Conservation (phyloP, 2,888 invertebrate genomes). For the Paralinhomoeus sp. region DNA sequence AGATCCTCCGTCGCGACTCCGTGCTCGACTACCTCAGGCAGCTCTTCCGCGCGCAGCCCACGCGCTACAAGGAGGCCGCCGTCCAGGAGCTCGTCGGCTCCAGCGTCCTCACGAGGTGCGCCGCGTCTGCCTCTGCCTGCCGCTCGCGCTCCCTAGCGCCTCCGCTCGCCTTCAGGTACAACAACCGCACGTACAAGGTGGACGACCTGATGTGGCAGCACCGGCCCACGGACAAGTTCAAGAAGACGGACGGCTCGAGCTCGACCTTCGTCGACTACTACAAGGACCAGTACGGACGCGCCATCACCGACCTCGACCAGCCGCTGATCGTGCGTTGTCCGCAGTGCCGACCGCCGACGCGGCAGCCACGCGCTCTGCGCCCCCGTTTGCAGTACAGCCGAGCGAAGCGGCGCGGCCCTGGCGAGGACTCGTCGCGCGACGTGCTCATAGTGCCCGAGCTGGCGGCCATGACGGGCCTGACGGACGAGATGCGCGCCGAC, state of each 20-base stretch:
- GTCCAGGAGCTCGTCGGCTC: background rate
- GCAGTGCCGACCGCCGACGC: no score
- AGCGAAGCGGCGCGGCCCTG: constrained; percentile 13
- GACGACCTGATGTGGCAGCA: constrained; percentile 58
- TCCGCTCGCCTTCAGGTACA: constrained; percentile 49
- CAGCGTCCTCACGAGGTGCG: background rate
- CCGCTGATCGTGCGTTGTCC: constrained; percentile 24
- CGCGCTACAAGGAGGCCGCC: background rate
- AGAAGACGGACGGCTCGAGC: constrained; percentile 15
- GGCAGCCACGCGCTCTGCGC: no score
- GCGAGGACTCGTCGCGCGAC: constrained; percentile 11
- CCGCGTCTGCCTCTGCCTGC: background rate
- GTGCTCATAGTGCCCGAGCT: constrained; percentile 57
- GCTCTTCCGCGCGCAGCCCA: no score
- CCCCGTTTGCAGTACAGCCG: constrained; percentile 10
- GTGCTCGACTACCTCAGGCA: constrained; percentile 33
- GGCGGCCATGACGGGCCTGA: constrained; percentile 62
- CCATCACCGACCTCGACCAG: constrained; percentile 42
- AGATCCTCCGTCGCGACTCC: constrained; percentile 55
- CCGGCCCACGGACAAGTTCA: constrained; percentile 47
- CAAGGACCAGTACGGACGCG: constrained; percentile 46
- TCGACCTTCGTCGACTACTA: constrained; percentile 46
- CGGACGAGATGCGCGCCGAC: constrained; percentile 56
- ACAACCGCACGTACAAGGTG: constrained; percentile 62
- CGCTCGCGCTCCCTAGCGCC: no score